A percentile compares a stretch with the other conserved stretches of the same genome.
Evolutionary conservation across 2,888 invertebrate genomes (phyloP).

Genomic region (Monopis laevigella): DNA sequence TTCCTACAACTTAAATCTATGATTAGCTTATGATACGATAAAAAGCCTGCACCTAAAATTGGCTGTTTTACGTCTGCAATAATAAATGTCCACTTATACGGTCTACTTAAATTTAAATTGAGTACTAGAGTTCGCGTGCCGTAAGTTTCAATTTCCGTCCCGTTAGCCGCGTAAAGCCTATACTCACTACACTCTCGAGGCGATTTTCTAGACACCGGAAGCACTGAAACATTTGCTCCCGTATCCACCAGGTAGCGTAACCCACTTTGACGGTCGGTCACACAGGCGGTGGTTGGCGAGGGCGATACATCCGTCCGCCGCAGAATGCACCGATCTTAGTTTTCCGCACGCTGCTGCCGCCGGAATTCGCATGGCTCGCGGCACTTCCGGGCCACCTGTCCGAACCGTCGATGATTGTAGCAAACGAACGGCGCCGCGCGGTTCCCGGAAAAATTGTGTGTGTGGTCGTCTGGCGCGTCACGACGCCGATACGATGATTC

Average conservation of each 20-base stretch:
- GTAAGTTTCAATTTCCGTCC: slow-evolving; percentile 17
- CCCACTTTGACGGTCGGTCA: slow-evolving; percentile 16
- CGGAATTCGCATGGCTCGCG: not conserved
- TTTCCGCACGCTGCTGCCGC: too few relatives aligned
- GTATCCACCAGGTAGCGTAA: slow-evolving; percentile 15
- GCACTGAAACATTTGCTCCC: slow-evolving; percentile 16
- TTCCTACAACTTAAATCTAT: slow-evolving; percentile 16
- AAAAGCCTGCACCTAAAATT: slow-evolving; percentile 19
- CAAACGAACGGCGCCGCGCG: too few relatives aligned
- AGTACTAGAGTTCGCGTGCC: slow-evolving; percentile 14
- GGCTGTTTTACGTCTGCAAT: slow-evolving; percentile 16
- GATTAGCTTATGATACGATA: slow-evolving; percentile 14
- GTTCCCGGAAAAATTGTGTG: too few relatives aligned
- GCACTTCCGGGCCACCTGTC: not conserved
- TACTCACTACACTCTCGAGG: slow-evolving; percentile 12
- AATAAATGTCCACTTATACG: slow-evolving; percentile 17
- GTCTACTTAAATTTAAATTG: slow-evolving; percentile 16
- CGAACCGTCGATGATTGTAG: too few relatives aligned
- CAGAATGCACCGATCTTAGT: slow-evolving; percentile 16
- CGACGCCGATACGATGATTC: too few relatives aligned
- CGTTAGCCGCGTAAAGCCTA: slow-evolving; percentile 23
- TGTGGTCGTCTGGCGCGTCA: too few relatives aligned
- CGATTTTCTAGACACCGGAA: slow-evolving; percentile 12
- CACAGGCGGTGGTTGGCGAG: slow-evolving; percentile 16
- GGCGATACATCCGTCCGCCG: slow-evolving; percentile 16